Conservation (phyloP, 2,888 invertebrate genomes). For the Aphidoletes aphidimyza region DNA sequence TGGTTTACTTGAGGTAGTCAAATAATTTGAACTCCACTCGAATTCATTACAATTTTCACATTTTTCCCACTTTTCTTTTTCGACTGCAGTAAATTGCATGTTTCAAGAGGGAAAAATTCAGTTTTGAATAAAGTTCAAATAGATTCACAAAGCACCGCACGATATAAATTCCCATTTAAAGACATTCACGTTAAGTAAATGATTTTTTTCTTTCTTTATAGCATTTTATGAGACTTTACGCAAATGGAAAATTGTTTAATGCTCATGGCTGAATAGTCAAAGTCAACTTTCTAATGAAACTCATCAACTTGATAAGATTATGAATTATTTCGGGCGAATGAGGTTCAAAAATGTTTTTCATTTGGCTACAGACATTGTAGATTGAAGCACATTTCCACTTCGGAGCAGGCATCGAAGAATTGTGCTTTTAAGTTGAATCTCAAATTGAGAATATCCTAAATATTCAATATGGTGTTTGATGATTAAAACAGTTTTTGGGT, state of each 20-base stretch:
- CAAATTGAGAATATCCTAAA: too few species aligned
- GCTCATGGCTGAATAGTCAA: slow-evolving; percentile 5
- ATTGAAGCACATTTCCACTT: too few species aligned
- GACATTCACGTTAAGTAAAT: neutral
- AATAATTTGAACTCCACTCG: too few species aligned
- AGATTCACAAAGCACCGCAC: neutral
- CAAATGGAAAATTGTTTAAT: neutral
- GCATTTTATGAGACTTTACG: neutral
- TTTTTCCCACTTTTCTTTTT: neutral
- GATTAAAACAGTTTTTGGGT: too few species aligned
- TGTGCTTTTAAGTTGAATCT: too few species aligned
- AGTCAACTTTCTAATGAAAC: neutral
- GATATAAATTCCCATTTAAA: neutral
- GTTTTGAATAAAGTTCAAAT: neutral
- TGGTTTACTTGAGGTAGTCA: too few species aligned
- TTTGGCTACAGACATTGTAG: too few species aligned
- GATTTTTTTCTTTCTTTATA: neutral
- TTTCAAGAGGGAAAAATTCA: neutral
- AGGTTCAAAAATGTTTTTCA: too few species aligned
- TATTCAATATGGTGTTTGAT: too few species aligned
- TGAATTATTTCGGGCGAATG: neutral
- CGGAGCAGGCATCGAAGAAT: too few species aligned
- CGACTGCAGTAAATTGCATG: neutral
- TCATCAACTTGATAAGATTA: slow-evolving; percentile 11
- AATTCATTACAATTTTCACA: slow-evolving; percentile 27